Evolutionary conservation across 2,113 vertebrate genomes (phyloP), one percentile per base, ranked within the genome.

Genomic region (Taurulus bubalis): DNA sequence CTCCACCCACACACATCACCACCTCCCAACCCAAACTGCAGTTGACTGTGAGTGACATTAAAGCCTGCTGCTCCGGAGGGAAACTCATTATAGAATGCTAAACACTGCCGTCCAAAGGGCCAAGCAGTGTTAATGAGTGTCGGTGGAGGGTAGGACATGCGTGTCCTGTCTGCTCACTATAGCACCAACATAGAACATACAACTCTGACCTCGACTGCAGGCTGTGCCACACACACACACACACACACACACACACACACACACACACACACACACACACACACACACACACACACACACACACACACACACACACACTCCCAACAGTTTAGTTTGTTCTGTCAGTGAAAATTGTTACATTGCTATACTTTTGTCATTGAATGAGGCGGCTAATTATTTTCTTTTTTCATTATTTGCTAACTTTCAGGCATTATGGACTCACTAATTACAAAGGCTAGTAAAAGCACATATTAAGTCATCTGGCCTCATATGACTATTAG

Each of bases 31-130:
- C 73, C 83, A 83, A 87, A 86, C 83, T 83, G 74, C 72, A 74
- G 84, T 86, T 92, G 90, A 85, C 90, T 91, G 84, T 87, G 87
- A 91, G 86, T 92, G 93, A 94, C 93, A 94, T 92, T 90, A 86
- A 89, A 91, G 86, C 68, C 77, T 66, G 70, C 89, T 90, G 89
- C 87, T 91, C 90, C 79, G 60, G 85, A 90, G 90, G 86, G 89
- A 88, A 93, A 92, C 90, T 93, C 90, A 92, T 94, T 94, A 93
- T 69, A 90, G 90, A 88, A 93, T 93, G 90, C 91, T 94, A 91
- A 93, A 93, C 89, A 89, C 87, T 82, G 87, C 71, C 70, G 76
- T 91, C 87, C 81, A 90, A 93, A 94, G 89, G 92, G 80, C 90
- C 85, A 77, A 40, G n/a, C 70, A 78, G 90, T 90, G 91, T 91